These are phyloP conservation scores for Nycticebus coucang DNA, from an alignment of 2,113 vertebrate genomes.

Conservation along the genomic window DNA sequence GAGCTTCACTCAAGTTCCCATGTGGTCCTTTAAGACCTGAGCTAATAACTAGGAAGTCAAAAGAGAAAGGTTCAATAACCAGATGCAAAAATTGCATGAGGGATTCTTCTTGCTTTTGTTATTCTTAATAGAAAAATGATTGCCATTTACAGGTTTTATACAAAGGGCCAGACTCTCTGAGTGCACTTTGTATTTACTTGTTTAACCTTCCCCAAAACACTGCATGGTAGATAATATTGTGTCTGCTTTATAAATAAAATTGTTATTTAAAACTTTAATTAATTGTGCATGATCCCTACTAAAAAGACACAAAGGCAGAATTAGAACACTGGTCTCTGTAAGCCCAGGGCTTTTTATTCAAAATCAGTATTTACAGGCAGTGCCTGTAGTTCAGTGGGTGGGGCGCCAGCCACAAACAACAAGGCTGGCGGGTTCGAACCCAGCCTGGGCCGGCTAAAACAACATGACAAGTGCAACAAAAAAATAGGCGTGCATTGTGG, in stretches of 20 bases:
- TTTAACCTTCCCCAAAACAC: background rate
- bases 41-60: constrained; percentile 44
- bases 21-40: background rate
- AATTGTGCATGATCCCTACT: background rate
- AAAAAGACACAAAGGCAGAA: background rate
- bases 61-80: constrained; percentile 7
- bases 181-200: background rate
- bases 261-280: background rate
- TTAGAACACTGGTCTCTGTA: background rate
- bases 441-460: no score
- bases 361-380: background rate
- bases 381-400: no score
- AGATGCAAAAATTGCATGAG: constrained; percentile 40
- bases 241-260: constrained; percentile 24
- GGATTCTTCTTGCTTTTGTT: background rate
- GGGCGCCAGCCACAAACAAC: no score
- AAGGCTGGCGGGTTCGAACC: no score
- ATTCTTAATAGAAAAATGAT: constrained; percentile 15
- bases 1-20: constrained; percentile 4
- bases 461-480: no score
- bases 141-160: constrained; percentile 1
- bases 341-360: background rate
- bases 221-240: background rate
- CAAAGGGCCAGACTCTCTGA: background rate
- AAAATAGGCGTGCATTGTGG: no score